A percentile compares a stretch with the other conserved stretches of the same genome.
phyloP scores from a whole-genome alignment of 2,113 vertebrate genomes.

The Parotia lawesii region DNA sequence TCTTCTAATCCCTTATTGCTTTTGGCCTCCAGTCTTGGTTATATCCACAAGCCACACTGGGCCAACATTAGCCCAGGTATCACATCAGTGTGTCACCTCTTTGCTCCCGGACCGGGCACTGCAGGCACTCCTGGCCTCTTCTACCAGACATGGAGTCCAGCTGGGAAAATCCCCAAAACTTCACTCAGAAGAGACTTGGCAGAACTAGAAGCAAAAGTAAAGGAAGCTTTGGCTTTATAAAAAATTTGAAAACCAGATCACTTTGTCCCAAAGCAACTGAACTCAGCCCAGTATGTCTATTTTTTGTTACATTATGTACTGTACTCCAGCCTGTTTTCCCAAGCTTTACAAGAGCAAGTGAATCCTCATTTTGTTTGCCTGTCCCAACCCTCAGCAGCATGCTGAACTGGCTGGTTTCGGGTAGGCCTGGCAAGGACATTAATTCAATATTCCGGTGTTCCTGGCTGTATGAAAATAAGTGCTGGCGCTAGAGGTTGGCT shows the following conservation, averaged over 20 bases:
- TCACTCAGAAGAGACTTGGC: background rate
- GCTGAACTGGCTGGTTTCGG: background rate
- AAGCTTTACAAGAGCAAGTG: background rate
- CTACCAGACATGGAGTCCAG: background rate
- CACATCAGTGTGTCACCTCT: background rate
- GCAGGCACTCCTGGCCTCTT: background rate
- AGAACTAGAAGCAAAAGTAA: background rate
- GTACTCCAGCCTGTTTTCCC: constrained; percentile 1
- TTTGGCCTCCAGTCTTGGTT: background rate
- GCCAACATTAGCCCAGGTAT: background rate
- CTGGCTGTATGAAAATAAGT: background rate
- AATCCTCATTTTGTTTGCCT: background rate
- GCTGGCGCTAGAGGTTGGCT: background rate
- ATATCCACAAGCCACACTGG: background rate
- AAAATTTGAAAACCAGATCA: background rate
- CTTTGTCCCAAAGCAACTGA: background rate
- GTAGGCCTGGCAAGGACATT: background rate
- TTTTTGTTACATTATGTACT: constrained; percentile 12
- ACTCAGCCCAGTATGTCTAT: background rate
- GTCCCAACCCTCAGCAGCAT: background rate
- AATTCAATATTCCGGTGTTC: background rate
- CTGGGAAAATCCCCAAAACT: background rate
- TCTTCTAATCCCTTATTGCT: background rate
- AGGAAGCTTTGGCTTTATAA: background rate
- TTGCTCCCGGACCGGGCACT: background rate